These are phyloP conservation scores for Diorhabda sublineata DNA, from an alignment of 1,140 invertebrate genomes.

Conservation along the genomic window DNA sequence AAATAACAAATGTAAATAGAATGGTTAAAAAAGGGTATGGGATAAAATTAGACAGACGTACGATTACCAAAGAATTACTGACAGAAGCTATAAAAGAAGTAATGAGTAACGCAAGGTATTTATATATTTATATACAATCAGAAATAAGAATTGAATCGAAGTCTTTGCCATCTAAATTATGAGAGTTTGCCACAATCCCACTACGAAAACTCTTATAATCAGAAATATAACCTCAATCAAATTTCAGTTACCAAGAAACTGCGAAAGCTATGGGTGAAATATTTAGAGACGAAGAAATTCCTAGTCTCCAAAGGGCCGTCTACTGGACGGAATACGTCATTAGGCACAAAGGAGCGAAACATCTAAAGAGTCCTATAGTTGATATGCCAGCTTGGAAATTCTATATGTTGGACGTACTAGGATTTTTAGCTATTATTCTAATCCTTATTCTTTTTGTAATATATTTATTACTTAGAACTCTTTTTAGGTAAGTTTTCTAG, in stretches of 20 bases:
- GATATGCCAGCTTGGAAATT: constrained; percentile 49
- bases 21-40: constrained; percentile 39
- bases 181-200: background rate
- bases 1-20: constrained; percentile 41
- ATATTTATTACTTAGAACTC: background rate
- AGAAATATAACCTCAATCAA: background rate
- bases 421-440: constrained; percentile 32
- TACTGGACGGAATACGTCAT: constrained; percentile 54
- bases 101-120: constrained; percentile 28
- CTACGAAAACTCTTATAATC: too few species aligned
- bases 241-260: constrained; percentile 35
- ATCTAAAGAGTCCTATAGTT: constrained; percentile 41
- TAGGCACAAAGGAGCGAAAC: constrained; percentile 45
- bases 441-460: background rate
- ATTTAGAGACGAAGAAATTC: constrained; percentile 41
- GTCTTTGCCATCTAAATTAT: background rate
- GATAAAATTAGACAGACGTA: constrained; percentile 29
- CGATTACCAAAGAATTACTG: constrained; percentile 29
- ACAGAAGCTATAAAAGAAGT: constrained; percentile 28
- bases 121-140: background rate
- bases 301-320: constrained; percentile 46
- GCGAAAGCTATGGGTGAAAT: constrained; percentile 30
- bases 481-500: background rate
- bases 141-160: background rate
- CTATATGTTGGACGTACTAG: constrained; percentile 49